Evolutionary conservation across 2,888 invertebrate genomes (phyloP).

Genomic region (Sinopyrophorus schimmeli): DNA sequence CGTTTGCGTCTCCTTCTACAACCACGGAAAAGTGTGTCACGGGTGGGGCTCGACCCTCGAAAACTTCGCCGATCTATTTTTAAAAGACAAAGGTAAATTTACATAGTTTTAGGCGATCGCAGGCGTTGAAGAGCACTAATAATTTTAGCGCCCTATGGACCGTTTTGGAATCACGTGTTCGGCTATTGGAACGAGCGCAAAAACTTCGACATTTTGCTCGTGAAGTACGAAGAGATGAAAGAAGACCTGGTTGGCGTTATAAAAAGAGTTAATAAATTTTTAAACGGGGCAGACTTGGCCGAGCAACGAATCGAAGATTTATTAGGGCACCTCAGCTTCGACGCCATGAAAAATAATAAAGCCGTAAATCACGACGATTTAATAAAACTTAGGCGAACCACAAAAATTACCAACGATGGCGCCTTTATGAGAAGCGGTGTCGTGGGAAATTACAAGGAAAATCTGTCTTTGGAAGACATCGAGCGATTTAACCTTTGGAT

Average conservation of each 20-base stretch:
- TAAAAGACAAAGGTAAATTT: slow-evolving; percentile 64
- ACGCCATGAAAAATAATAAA: slow-evolving; percentile 61
- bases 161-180: slow-evolving; percentile 72
- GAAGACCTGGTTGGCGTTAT: slow-evolving; percentile 46
- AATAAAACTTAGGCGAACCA: slow-evolving; percentile 7
- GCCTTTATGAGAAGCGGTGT: slow-evolving; percentile 45
- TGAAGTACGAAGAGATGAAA: slow-evolving; percentile 75
- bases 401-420: background rate
- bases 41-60: slow-evolving; percentile 65
- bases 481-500: slow-evolving; percentile 48
- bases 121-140: background rate
- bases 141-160: slow-evolving; percentile 65
- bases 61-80: slow-evolving; percentile 75
- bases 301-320: slow-evolving; percentile 39
- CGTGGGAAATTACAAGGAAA: slow-evolving; percentile 41
- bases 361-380: slow-evolving; percentile 59
- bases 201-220: slow-evolving; percentile 67
- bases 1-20: slow-evolving; percentile 84
- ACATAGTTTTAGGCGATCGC: no score
- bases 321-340: slow-evolving; percentile 45
- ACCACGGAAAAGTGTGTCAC: slow-evolving; percentile 71
- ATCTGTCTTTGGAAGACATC: slow-evolving; percentile 37
- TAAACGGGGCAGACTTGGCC: slow-evolving; percentile 39
- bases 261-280: slow-evolving; percentile 36
- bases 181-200: slow-evolving; percentile 69